Conservation (phyloP, 30 jellyfish, hydroid and myxozoan genomes). For the Phacellophora camtschatica region DNA sequence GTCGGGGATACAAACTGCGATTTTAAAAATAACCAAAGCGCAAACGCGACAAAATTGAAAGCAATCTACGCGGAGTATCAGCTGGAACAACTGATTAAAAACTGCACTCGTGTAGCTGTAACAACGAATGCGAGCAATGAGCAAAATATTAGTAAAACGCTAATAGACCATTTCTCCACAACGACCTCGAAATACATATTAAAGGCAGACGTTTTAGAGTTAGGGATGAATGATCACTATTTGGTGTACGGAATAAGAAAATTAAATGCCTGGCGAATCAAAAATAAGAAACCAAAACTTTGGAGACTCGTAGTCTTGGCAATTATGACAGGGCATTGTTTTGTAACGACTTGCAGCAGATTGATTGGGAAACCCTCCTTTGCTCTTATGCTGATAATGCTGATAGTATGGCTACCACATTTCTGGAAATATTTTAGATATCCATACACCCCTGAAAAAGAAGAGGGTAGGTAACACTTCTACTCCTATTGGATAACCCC, state of each 20-base stretch:
- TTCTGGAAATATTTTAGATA: too few species aligned
- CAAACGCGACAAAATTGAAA: neutral
- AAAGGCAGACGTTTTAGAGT: neutral
- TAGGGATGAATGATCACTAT: constrained; percentile 1
- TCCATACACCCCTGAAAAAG: neutral
- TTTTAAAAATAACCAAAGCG: neutral
- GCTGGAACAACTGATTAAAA: neutral
- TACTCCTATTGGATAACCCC: neutral
- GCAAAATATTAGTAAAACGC: neutral
- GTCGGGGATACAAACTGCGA: neutral
- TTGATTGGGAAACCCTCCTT: too few species aligned
- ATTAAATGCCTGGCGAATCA: neutral
- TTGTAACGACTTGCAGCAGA: too few species aligned
- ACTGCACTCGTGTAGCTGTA: neutral
- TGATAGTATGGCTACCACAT: too few species aligned
- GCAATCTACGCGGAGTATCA: neutral
- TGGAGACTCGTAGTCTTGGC: too few species aligned
- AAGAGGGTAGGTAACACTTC: neutral
- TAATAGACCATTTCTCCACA: constrained; percentile 8
- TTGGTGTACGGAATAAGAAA: neutral
- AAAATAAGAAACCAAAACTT: too few species aligned
- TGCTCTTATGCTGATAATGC: too few species aligned
- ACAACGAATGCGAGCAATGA: neutral
- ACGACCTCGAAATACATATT: neutral
- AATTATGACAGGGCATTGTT: too few species aligned